These are phyloP conservation scores for Neosalanx taihuensis DNA, from an alignment of 2,797 vertebrate genomes.

Conservation along the genomic window DNA sequence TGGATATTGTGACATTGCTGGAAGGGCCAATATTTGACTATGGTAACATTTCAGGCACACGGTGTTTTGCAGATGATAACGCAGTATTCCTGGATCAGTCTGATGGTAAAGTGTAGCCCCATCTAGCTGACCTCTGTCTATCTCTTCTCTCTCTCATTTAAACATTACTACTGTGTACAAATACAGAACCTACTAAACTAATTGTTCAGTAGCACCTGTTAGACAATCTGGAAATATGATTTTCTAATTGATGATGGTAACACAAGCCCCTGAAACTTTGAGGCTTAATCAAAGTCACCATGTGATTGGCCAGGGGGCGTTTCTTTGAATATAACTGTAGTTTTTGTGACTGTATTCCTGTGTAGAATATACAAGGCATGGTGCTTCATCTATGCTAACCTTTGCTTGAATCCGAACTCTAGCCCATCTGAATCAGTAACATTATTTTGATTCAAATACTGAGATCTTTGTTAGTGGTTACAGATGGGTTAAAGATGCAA, in stretches of 20 bases:
- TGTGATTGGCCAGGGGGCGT: constrained; percentile 9
- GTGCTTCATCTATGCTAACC: constrained; percentile 45
- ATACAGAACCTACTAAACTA: constrained; percentile 54
- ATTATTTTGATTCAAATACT: neutral
- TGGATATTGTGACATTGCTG: constrained; percentile 99
- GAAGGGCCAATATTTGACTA: constrained; percentile 99
- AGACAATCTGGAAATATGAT: constrained; percentile 33
- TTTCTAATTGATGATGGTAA: neutral
- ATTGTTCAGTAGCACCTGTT: constrained; percentile 36
- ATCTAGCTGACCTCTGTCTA: constrained; percentile 77
- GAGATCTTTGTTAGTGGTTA: constrained; percentile 17
- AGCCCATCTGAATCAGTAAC: constrained; percentile 45
- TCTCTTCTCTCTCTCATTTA: constrained; percentile 69
- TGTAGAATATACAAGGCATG: constrained; percentile 64
- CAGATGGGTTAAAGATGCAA: constrained; percentile 48
- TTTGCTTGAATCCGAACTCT: constrained; percentile 40
- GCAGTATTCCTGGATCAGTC: constrained; percentile 95
- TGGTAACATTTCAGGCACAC: constrained; percentile 99
- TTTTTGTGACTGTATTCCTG: constrained; percentile 52
- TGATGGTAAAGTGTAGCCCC: constrained; percentile 92
- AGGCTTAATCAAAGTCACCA: constrained; percentile 3
- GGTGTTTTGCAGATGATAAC: constrained; percentile 99
- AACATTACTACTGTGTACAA: constrained; percentile 45
- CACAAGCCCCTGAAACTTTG: neutral
- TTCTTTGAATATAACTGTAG: constrained; percentile 35